Evolutionary conservation across 2,888 invertebrate species (phyloP), one percentile per base, ranked within the genome.

Genomic region (Scaptomyza reducta): DNA sequence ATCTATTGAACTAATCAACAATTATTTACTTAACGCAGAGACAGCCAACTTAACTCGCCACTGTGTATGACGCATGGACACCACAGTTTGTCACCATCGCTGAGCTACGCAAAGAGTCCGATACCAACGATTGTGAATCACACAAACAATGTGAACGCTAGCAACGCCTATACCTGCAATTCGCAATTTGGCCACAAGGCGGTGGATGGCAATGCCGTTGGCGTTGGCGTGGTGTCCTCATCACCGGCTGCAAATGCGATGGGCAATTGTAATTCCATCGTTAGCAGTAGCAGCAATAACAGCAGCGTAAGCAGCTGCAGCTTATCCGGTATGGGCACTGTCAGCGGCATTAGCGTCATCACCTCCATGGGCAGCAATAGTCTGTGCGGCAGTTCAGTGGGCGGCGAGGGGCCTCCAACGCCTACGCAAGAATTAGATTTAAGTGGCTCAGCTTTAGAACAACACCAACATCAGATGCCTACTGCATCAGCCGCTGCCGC

Each of bases 341-440:
- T 84, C 44, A 87, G 84, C 60, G 84, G 84, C 44, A 84, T 84
- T 68, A 84, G 84, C 65, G 84, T 84, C 73, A 84, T 84, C 70
- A 84, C 84, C 66, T 88, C 89, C 56, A 84, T 84, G 84, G 84
- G 84, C 72, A 90, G 85, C 67, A 81, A 83, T 72, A 87, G 83
- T 65, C 61, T 72, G 29, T 81, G 80, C 72, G 74, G 74, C 46
- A 87, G 87, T 74, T 77, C 82, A 70, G 62, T 84, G 27, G 77
- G 83, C 22, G 88, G 89, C 50, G 95, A 95, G 76, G 95, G 95
- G 53, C 95, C 95, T 79, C 95, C 95, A 49, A 95, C 95, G 75
- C 95, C 95, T n/a, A 95, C 95, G 77, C 95, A 95, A 92, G 95
- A 95, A 78, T 94, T 95, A 93, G 94, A 93, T 90, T 94, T 94